Percentiles rank a stretch among this genome's conserved stretches.
Evolutionary conservation across 2,888 invertebrate species (phyloP).

Genomic region (Sylvicola fuscatus): DNA sequence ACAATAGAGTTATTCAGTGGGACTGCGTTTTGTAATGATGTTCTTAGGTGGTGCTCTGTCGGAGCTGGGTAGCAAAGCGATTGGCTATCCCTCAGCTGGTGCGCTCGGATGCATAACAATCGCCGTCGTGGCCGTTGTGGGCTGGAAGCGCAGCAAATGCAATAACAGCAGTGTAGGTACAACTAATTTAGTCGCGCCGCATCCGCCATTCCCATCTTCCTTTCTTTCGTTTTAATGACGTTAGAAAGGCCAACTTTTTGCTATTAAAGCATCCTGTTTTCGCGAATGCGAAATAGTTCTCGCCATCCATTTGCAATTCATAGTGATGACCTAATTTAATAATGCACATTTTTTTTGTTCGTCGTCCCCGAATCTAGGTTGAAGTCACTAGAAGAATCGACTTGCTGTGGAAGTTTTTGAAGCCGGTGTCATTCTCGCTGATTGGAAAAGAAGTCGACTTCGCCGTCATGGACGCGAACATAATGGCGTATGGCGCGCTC

Average conservation of each 20-base stretch:
- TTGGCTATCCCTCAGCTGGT: constrained; percentile 39
- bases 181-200: too few relatives aligned
- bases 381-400: constrained; percentile 33
- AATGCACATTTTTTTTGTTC: constrained; percentile 5
- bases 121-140: constrained; percentile 32
- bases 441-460: constrained; percentile 58
- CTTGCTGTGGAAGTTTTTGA: constrained; percentile 48
- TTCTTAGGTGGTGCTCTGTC: constrained; percentile 40
- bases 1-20: constrained; percentile 22
- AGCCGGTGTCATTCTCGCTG: constrained; percentile 54
- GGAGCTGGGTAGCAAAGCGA: constrained; percentile 36
- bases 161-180: constrained; percentile 19
- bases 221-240: too few relatives aligned
- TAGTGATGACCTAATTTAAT: constrained; percentile 2
- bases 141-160: constrained; percentile 26
- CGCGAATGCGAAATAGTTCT: too few relatives aligned
- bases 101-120: constrained; percentile 34
- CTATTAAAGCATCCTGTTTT: too few relatives aligned
- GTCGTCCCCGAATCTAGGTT: constrained; percentile 22
- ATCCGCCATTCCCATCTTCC: too few relatives aligned
- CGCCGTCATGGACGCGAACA: constrained; percentile 24
- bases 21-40: constrained; percentile 31
- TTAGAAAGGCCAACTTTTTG: too few relatives aligned
- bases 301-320: background rate
- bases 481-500: constrained; percentile 30